Base-by-base conservation (phyloP, 2,888 invertebrate genomes). In the Trichopoda pennipes region DNA sequence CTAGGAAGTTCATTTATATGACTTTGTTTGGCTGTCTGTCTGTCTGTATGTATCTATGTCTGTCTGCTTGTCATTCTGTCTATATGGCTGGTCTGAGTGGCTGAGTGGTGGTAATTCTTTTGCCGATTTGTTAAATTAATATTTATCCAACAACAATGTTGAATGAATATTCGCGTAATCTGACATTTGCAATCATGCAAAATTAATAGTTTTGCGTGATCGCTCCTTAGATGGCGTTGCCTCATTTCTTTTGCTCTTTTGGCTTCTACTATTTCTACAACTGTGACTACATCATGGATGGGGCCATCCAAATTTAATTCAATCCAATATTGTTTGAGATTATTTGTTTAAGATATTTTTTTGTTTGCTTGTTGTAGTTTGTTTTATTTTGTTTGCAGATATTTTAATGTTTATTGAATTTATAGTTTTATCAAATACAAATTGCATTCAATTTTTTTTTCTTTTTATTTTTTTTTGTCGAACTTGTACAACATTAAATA, bases 121-220 rank as follows among this genome's bases (percentile, higher is more conserved):
- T 75, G 81, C 61, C 83, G 79, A 81, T 85, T 85, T 85, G 84
- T 84, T 85, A 82, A 85, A 84, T 84, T 84, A 84, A 85, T 85
- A 84, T 80, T 83, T 85, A 78, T 63, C 74, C 74, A 78, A 63
- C 75, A 68, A 58, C 60, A 78, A 83, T 75, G 83, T 81, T 81
- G 81, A 83, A 81, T 78, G 83, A 80, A 80, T 83, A 66, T 78
- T 81, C 83, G 80, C 80, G 74, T 83, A 80, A 83, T 83, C 83
- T 83, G 81, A 80, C 83, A 80, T 83, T 80, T 80, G 63, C 80
- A 75, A 83, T 83, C 75, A 77, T 78, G 70, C 82, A 84, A 85
- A 85, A 85, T 84, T 84, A 84, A 83, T 85, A 80, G 75, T 85
- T 77, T 81, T 81, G 83, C 83, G 78, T 84, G 77, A 80, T 84